Percentiles rank a stretch among this genome's conserved stretches.
Conservation (phyloP, 2,113 vertebrate genomes). For the Chascanopsetta lugubris region DNA sequence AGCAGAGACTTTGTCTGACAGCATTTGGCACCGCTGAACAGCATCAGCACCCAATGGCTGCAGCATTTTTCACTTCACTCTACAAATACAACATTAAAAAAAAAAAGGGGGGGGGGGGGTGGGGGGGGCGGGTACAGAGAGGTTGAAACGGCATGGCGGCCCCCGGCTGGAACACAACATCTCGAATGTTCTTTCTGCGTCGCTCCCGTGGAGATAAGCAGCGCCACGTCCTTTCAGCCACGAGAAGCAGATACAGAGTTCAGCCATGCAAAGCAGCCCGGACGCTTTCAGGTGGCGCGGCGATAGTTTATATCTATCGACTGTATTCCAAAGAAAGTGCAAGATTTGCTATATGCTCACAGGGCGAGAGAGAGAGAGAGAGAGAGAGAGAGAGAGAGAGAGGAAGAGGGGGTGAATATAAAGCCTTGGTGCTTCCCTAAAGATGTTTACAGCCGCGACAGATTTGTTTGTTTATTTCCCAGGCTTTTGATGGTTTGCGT, state of each 20-base stretch:
- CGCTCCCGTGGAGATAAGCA: conserved; percentile 58
- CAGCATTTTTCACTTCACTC: conserved; percentile 45
- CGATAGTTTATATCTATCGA: conserved; percentile 77
- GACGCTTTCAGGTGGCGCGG: conserved; percentile 54
- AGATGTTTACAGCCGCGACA: conserved; percentile 48
- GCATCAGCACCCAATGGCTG: conserved; percentile 34
- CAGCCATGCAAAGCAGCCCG: conserved; percentile 68
- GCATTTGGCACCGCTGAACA: conserved; percentile 52
- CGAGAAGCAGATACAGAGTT: conserved; percentile 63
- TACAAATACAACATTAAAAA: conserved; percentile 38
- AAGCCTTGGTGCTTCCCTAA: conserved; percentile 26
- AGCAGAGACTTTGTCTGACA: conserved; percentile 52
- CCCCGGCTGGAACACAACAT: conserved; percentile 45
- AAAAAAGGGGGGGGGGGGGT: too few relatives aligned
- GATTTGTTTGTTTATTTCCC: conserved; percentile 40
- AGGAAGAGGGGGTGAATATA: conserved; percentile 46
- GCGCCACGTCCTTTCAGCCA: conserved; percentile 68
- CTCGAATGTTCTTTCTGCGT: conserved; percentile 45
- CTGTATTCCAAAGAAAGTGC: conserved; percentile 70
- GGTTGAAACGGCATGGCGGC: conserved; percentile 40
- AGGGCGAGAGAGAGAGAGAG: too few relatives aligned
- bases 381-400: too few relatives aligned
- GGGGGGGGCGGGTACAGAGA: too few relatives aligned
- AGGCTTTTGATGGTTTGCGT: not conserved
- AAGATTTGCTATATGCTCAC: conserved; percentile 64